phyloP scores from a whole-genome alignment of 2,797 vertebrate species.

The Erethizon dorsatum region DNA sequence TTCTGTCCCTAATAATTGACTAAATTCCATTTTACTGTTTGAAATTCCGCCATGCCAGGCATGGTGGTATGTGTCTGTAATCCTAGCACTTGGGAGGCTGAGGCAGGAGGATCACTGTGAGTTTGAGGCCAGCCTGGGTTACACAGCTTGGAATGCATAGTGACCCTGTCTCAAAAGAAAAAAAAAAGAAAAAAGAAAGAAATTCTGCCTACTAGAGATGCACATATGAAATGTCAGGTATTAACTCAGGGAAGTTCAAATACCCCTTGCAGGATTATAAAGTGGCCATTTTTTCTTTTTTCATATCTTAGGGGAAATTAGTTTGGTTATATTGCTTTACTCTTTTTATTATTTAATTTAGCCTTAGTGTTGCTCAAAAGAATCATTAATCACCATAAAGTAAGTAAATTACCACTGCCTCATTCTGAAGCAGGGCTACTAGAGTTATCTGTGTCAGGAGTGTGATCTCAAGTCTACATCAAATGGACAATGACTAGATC shows the following conservation, averaged over 20 bases:
- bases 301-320: constrained; percentile 14
- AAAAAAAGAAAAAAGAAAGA: not conserved
- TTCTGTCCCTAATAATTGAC: not conserved
- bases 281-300: not conserved
- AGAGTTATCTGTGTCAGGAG: not conserved
- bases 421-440: not conserved
- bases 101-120: not conserved
- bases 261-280: not conserved
- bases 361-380: constrained; percentile 15
- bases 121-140: not conserved
- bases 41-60: not conserved
- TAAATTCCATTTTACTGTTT: constrained; percentile 43
- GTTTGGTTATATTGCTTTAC: constrained; percentile 47
- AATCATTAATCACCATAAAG: constrained; percentile 46
- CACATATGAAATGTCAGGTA: not conserved
- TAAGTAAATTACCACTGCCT: constrained; percentile 24
- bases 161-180: not conserved
- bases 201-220: not conserved
- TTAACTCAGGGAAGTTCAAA: constrained; percentile 41
- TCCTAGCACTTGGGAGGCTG: not conserved
- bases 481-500: not conserved
- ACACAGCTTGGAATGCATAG: not conserved
- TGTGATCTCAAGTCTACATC: not conserved
- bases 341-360: constrained; percentile 12
- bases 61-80: not conserved